Evolutionary conservation across 2,888 invertebrate species (phyloP).

Genomic region (Chloromyia formosa): DNA sequence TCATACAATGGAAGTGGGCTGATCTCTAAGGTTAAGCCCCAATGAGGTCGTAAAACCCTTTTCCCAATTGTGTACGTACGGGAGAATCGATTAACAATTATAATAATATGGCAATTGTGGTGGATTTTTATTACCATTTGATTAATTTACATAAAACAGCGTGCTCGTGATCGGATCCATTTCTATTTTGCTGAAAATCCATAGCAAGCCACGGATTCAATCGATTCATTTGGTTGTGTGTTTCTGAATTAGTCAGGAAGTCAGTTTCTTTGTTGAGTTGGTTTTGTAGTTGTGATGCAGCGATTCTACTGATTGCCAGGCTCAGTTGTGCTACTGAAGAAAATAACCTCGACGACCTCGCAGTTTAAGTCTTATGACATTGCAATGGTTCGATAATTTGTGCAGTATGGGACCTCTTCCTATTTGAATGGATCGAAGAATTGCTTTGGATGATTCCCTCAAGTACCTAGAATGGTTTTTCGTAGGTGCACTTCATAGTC

Average conservation of each 20-base stretch:
- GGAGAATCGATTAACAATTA: slow-evolving; percentile 45
- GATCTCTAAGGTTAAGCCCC: slow-evolving; percentile 35
- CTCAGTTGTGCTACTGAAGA: slow-evolving; percentile 19
- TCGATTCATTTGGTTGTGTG: slow-evolving; percentile 11
- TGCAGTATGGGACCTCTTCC: slow-evolving; percentile 11
- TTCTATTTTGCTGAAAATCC: slow-evolving; percentile 24
- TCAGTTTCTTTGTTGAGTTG: neutral
- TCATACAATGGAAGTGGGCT: slow-evolving; percentile 32
- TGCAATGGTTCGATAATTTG: slow-evolving; percentile 16
- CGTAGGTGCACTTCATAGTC: too few species aligned
- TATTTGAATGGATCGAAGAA: too few species aligned
- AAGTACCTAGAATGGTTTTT: too few species aligned
- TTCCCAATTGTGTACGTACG: slow-evolving; percentile 36
- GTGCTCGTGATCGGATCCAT: slow-evolving; percentile 62
- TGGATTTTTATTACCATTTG: slow-evolving; percentile 54
- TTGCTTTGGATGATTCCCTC: too few species aligned
- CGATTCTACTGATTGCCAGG: slow-evolving; percentile 27
- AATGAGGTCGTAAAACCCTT: slow-evolving; percentile 39
- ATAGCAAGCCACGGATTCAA: neutral
- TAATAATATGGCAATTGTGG: slow-evolving; percentile 46
- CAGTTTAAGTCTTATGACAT: slow-evolving; percentile 25
- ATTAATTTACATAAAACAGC: slow-evolving; percentile 65
- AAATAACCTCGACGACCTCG: slow-evolving; percentile 28
- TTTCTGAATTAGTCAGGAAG: slow-evolving; percentile 8
- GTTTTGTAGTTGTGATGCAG: neutral